Percentiles rank a stretch among this genome's conserved stretches.
phyloP scores from a whole-genome alignment of 2,797 vertebrate genomes.

The Nannoperca australis region DNA sequence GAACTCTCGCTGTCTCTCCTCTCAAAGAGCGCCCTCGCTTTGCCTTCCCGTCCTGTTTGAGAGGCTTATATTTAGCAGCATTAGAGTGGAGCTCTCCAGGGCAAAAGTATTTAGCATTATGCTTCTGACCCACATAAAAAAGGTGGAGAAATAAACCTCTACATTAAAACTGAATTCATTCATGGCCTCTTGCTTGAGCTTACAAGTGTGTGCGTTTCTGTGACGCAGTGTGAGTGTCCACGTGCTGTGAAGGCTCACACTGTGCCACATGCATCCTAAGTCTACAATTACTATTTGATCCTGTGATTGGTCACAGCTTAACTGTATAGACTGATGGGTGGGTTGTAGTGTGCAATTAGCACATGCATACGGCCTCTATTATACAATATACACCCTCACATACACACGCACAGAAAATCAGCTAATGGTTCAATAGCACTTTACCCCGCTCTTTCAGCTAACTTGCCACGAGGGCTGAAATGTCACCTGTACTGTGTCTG shows the following conservation, averaged over 20 bases:
- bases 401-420: conserved; percentile 1
- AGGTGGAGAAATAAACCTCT: conserved; percentile 39
- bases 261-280: conserved; percentile 39
- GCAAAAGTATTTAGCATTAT: conserved; percentile 61
- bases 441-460: conserved; percentile 27
- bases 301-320: conserved; percentile 51
- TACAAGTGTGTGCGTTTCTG: conserved; percentile 27
- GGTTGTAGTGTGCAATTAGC: conserved; percentile 34
- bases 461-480: conserved; percentile 19
- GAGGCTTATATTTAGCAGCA: conserved; percentile 66
- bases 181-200: neutral
- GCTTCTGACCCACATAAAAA: conserved; percentile 54
- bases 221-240: conserved; percentile 11
- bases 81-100: conserved; percentile 44
- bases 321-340: conserved; percentile 18
- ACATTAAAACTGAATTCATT: conserved; percentile 47
- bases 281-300: conserved; percentile 65
- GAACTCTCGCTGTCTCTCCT: conserved; percentile 34
- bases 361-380: conserved; percentile 12
- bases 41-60: conserved; percentile 43
- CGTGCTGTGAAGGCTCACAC: conserved; percentile 32
- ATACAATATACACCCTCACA: conserved; percentile 23
- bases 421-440: conserved; percentile 43
- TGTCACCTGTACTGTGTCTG: conserved; percentile 19
- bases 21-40: conserved; percentile 33